A percentile compares a stretch with the other conserved stretches of the same genome.
Conservation (phyloP, 2,113 vertebrate genomes). For the Cavia aperea region DNA sequence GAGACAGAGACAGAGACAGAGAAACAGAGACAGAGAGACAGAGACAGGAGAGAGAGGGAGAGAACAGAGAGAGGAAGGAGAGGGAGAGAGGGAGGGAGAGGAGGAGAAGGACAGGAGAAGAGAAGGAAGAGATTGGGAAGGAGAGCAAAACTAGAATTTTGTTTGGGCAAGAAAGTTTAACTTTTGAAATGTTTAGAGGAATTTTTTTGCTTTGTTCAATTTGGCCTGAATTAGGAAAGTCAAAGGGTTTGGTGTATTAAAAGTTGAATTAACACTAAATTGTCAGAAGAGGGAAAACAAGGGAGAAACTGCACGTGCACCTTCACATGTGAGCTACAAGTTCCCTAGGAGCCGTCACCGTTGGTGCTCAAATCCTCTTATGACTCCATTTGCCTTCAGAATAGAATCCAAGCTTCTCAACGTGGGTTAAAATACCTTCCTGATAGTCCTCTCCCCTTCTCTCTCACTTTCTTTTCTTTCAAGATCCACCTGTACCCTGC, state of each 20-base stretch:
- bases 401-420: neutral
- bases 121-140: neutral
- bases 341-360: neutral
- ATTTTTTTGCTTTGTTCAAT: neutral
- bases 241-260: neutral
- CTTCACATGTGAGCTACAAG: neutral
- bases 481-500: neutral
- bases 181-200: neutral
- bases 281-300: neutral
- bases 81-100: neutral
- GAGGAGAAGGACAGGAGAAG: accelerated
- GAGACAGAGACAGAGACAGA: no score
- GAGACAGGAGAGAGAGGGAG: neutral
- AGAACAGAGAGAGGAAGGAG: accelerated
- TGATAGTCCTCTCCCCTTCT: neutral
- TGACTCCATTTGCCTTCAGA: neutral
- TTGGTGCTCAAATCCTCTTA: neutral
- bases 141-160: neutral
- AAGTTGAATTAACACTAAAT: neutral
- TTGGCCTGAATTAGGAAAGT: constrained; percentile 19
- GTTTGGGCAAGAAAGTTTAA: neutral
- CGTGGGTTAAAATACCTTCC: neutral
- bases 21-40: accelerated
- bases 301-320: neutral
- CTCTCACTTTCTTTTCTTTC: neutral